Evolutionary conservation across 2,113 vertebrate species (phyloP), one percentile per base, ranked within the genome.

Genomic region (Tichodroma muraria): DNA sequence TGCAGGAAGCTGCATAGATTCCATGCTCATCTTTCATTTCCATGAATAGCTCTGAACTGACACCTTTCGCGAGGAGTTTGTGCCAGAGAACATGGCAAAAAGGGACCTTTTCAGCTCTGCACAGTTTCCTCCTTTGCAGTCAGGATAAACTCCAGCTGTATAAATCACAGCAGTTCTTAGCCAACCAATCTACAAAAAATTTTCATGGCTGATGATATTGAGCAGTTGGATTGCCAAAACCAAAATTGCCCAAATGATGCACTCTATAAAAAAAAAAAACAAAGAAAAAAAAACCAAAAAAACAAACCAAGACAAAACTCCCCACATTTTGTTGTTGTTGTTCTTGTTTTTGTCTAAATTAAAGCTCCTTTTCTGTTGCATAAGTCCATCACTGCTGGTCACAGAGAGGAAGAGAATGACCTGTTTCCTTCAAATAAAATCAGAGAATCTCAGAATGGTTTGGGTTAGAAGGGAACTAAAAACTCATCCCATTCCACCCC

Each of bases 401-500:
- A 1, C 15, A 30, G 15, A 45, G 56, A 59, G 33, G 35, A 80
- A 47, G 19, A 83, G 53, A 63, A 70, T 4, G 14, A 37, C 10
- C 6, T 38, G 6, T 35, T 42, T 17, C 23, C 31, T 79, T 61
- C 76, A 25, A 3, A 21, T 28, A 50, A 28, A 52, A 8, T 19
- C 54, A 18, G 2, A 24, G 37, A 44, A 37, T 38, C 19, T 4
- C 52, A 28, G 19, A 38, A 17, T 11, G 52, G 18, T 50, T 72
- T 64, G 66, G 28, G 33, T 30, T 45, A 19, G 15, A 52, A 75
- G 11, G 18, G 28, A 15, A 15, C 10, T 30, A 28, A 11, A 66
- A 65, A 4, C 1, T 1, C 27, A 65, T 11, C 37, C 22, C 5
- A 3, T 28, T 0, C 22, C 37, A 19, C 4, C 6, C 27, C 6